Conservation (phyloP, 2,888 invertebrate species). For the Eumacrocentrus americanus region DNA sequence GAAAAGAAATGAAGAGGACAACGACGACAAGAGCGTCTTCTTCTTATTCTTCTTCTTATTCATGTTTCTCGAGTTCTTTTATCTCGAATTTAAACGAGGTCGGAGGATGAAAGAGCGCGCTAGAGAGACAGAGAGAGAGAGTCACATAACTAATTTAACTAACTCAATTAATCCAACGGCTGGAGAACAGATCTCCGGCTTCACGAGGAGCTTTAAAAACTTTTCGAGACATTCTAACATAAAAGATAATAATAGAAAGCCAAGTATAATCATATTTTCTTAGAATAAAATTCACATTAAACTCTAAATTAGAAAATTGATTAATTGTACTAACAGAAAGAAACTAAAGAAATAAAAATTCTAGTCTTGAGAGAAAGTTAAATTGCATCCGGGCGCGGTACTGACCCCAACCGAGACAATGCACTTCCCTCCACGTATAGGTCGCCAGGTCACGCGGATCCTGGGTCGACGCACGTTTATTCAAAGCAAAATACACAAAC, state of each 20-base stretch:
- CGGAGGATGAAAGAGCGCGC: neutral
- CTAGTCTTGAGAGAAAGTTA: too few species aligned
- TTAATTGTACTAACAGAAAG: too few species aligned
- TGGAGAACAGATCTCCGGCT: neutral
- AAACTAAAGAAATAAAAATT: too few species aligned
- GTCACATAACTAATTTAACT: constrained; percentile 19
- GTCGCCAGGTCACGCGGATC: constrained; percentile 51
- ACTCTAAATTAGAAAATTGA: too few species aligned
- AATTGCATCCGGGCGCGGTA: constrained; percentile 38
- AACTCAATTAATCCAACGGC: constrained; percentile 18
- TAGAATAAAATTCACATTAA: too few species aligned
- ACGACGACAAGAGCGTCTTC: too few species aligned
- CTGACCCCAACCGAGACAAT: constrained; percentile 44
- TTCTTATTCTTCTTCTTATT: neutral
- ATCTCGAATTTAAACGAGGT: constrained; percentile 10
- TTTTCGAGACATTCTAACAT: neutral
- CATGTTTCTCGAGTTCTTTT: neutral
- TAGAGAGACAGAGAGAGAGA: neutral
- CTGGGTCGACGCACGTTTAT: constrained; percentile 49
- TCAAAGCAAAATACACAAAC: constrained; percentile 34
- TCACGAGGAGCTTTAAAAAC: neutral
- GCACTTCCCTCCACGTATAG: constrained; percentile 32
- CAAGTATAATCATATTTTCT: too few species aligned
- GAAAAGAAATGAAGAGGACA: neutral
- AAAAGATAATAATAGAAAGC: too few species aligned